These are phyloP conservation scores for Prosapia bicincta DNA, from an alignment of 2,888 invertebrate species.

Conservation along the genomic window DNA sequence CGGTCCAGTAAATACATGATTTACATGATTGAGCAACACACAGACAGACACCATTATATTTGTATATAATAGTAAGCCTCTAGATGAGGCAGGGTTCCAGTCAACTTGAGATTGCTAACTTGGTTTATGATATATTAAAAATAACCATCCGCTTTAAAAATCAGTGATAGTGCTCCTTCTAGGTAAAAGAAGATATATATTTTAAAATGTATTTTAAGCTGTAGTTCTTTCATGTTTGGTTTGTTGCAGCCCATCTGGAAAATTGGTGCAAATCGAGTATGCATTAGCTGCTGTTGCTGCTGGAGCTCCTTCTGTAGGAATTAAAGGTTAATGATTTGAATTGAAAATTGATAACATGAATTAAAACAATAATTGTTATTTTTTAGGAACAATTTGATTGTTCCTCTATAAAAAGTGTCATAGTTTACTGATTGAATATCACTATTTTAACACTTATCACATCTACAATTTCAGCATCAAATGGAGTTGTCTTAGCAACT, in stretches of 20 bases:
- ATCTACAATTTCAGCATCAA: constrained; percentile 66
- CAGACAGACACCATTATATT: too few species aligned
- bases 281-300: constrained; percentile 97
- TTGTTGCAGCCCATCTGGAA: constrained; percentile 90
- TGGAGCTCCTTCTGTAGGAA: constrained; percentile 98
- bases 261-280: constrained; percentile 99
- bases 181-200: not conserved
- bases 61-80: too few species aligned
- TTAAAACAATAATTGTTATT: constrained; percentile 1
- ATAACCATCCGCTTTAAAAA: not conserved
- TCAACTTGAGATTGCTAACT: too few species aligned
- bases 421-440: not conserved
- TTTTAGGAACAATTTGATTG: too few species aligned
- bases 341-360: too few species aligned
- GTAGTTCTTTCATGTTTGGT: constrained; percentile 33
- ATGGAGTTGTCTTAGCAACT: constrained; percentile 97
- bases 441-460: too few species aligned
- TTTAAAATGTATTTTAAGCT: not conserved
- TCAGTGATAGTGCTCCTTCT: not conserved
- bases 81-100: too few species aligned
- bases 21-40: too few species aligned
- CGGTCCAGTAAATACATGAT: too few species aligned
- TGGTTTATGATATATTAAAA: too few species aligned
- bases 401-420: too few species aligned
- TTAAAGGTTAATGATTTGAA: constrained; percentile 67